Base-by-base conservation (phyloP, 37 sponge, comb jelly and placozoan genomes). In the Spongia lamella region DNA sequence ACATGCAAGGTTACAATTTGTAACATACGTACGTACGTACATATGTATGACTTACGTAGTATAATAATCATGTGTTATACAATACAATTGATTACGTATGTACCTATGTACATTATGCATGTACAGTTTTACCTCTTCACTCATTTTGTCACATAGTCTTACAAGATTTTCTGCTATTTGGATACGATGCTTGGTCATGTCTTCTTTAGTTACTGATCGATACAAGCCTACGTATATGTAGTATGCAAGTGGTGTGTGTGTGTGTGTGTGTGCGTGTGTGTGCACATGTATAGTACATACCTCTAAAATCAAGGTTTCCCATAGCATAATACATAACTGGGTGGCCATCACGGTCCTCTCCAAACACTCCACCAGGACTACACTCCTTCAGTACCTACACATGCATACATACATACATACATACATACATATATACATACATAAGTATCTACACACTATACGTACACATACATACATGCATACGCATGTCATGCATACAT, bases 261-360 rank as follows among this genome's bases (percentile, higher is more conserved):
- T 57, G 74, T 73, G 71, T 30, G 53, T 65, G 67, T 65, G 67
- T 49, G 29, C 14, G 22, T 50, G 53, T 50, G 53, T 69, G 53
- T 49, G 31, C 2, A 64, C 75, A 67, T n/a, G n/a, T n/a, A n/a
- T n/a, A n/a, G n/a, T 5, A 55, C 56, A 0, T 17, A 84, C 89
- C 89, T 83, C 49, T 73, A 25, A 68, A 66, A 50, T 89, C 89
- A 0, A 71, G 1, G 68, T 89, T 88, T 7, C 87, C 87, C 31
- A 68, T 30, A 38, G 27, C 43, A 35, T 82, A 56, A 34, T 78
- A 82, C 36, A 21, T 61, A 19, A 88, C 68, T 31, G 88, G 88
- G 33, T 88, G 78, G 19, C 88, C 88, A 63, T 82, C 83, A 52
- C 78, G 76, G 59, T 88, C 88, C 32, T 73, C 83, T 61, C 88